Conservation (phyloP, 2,113 vertebrate genomes). For the Neotragus moschatus region DNA sequence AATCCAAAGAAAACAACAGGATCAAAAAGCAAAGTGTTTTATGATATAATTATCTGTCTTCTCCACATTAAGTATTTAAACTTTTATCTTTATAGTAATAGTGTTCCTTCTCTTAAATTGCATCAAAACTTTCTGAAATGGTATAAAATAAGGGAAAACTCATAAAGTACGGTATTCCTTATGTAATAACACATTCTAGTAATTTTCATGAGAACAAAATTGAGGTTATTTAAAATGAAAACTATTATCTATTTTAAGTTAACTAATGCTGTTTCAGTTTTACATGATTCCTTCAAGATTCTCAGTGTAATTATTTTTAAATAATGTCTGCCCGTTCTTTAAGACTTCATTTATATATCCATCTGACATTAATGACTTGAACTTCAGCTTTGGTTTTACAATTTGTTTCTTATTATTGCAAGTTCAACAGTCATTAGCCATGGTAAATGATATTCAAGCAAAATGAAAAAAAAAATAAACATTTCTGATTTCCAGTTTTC, state of each 20-base stretch:
- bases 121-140: conserved; percentile 15
- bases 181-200: background rate
- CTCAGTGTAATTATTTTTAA: background rate
- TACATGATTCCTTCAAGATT: background rate
- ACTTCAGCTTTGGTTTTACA: background rate
- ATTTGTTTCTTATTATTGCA: background rate
- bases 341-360: background rate
- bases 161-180: background rate
- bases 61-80: background rate
- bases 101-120: background rate
- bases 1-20: conserved; percentile 3
- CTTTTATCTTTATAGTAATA: conserved; percentile 34
- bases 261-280: background rate
- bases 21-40: conserved; percentile 46
- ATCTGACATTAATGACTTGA: background rate
- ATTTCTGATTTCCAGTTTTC: background rate
- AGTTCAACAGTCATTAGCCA: background rate
- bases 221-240: background rate
- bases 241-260: background rate
- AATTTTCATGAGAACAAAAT: background rate
- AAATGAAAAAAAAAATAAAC: background rate
- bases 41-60: conserved; percentile 35
- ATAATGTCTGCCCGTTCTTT: background rate
- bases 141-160: background rate
- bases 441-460: background rate